These are phyloP conservation scores for Peromyscus polionotus DNA, from an alignment of 2,113 vertebrate species.

Conservation along the genomic window DNA sequence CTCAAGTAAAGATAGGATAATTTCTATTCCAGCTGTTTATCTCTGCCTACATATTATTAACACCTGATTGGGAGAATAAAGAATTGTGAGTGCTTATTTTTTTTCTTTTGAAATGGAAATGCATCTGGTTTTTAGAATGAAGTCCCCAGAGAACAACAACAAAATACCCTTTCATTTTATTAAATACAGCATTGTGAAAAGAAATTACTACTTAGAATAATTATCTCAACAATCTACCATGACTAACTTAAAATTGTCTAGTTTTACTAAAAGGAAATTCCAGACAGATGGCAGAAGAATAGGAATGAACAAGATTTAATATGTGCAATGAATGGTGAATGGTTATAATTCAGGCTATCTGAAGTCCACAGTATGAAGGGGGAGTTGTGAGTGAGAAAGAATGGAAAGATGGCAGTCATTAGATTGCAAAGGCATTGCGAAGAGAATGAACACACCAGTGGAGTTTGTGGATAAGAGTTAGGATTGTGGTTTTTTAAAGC, in stretches of 20 bases:
- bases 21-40: not conserved
- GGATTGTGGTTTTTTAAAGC: not conserved
- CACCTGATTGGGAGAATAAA: not conserved
- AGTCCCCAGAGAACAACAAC: not conserved
- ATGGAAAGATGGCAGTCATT: not conserved
- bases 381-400: not conserved
- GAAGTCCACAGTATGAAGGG: not conserved
- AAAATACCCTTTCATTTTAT: not conserved
- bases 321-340: not conserved
- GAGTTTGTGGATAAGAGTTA: not conserved
- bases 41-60: not conserved
- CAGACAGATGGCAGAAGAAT: not conserved
- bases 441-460: not conserved
- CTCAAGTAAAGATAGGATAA: slow-evolving; percentile 16
- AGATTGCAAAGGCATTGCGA: rapidly evolving
- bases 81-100: not conserved
- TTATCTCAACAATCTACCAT: slow-evolving; percentile 81
- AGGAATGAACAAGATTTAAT: not conserved
- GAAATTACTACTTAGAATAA: slow-evolving; percentile 84
- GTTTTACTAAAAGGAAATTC: slow-evolving; percentile 73
- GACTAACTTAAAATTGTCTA: slow-evolving; percentile 83
- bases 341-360: not conserved
- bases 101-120: slow-evolving; percentile 57
- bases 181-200: slow-evolving; percentile 66
- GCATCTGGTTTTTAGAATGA: slow-evolving; percentile 33